Percentiles rank a stretch among this genome's conserved stretches.
Evolutionary conservation across 2,888 invertebrate species (phyloP).

Genomic region (Nycteola revayana): DNA sequence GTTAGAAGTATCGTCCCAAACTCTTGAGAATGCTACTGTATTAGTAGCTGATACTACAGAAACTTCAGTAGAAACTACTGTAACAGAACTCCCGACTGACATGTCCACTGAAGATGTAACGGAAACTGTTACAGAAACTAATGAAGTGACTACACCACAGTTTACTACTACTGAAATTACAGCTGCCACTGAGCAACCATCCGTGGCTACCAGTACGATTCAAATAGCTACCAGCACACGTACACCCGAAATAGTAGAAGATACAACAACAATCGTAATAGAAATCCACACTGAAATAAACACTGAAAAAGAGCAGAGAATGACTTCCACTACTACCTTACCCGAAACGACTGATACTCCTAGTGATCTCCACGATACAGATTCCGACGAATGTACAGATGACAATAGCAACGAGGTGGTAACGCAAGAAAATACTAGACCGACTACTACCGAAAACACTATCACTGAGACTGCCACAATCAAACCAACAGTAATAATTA

Average conservation of each 20-base stretch:
- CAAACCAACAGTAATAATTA: conserved; percentile 11
- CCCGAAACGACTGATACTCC: conserved; percentile 34
- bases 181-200: neutral
- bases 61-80: conserved; percentile 11
- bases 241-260: conserved; percentile 28
- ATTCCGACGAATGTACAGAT: conserved; percentile 32
- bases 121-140: too few relatives aligned
- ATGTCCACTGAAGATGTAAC: conserved; percentile 17
- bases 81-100: conserved; percentile 20
- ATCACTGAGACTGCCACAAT: conserved; percentile 13
- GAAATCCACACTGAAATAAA: conserved; percentile 59
- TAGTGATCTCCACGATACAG: conserved; percentile 17
- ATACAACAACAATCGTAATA: conserved; percentile 53
- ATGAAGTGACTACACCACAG: neutral
- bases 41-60: conserved; percentile 32
- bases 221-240: conserved; percentile 26
- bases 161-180: conserved; percentile 10
- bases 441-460: conserved; percentile 22
- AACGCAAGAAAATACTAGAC: conserved; percentile 25
- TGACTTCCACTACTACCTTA: conserved; percentile 35
- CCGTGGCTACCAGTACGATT: conserved; percentile 24
- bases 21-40: conserved; percentile 42
- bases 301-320: conserved; percentile 48
- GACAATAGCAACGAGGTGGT: conserved; percentile 68
- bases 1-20: conserved; percentile 60